These are phyloP conservation scores for Pipistrellus pipistrellus DNA, from an alignment of 2,797 vertebrate genomes.

Conservation along the genomic window DNA sequence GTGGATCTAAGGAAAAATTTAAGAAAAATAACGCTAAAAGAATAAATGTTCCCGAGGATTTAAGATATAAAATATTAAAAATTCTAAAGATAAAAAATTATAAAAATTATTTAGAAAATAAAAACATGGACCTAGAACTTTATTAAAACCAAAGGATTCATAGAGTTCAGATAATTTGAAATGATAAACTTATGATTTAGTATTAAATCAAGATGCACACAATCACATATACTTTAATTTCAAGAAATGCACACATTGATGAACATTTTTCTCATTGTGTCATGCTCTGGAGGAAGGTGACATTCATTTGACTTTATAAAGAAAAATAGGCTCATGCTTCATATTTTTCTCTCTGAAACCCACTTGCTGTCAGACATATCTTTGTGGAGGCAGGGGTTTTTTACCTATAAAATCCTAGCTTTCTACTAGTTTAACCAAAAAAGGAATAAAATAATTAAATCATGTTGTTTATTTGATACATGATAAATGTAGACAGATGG, in stretches of 20 bases:
- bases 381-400: conserved; percentile 14
- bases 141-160: not conserved
- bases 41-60: not conserved
- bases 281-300: not conserved
- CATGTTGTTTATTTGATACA: not conserved
- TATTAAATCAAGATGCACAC: not conserved
- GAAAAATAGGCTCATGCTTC: not conserved
- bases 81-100: not conserved
- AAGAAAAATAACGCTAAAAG: conserved; percentile 43
- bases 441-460: conserved; percentile 11
- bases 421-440: conserved; percentile 14
- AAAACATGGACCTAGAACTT: not conserved
- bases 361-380: not conserved
- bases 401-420: not conserved
- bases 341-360: conserved; percentile 43
- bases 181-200: not conserved
- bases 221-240: conserved; percentile 18
- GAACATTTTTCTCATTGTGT: not conserved
- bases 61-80: not conserved
- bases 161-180: not conserved
- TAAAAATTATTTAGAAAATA: not conserved
- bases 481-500: conserved; percentile 16
- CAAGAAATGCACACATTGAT: not conserved
- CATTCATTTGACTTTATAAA: not conserved
- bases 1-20: not conserved